Evolutionary conservation across 2,888 invertebrate species (phyloP), one percentile per base, ranked within the genome.

Genomic region (Tachina lurida): DNA sequence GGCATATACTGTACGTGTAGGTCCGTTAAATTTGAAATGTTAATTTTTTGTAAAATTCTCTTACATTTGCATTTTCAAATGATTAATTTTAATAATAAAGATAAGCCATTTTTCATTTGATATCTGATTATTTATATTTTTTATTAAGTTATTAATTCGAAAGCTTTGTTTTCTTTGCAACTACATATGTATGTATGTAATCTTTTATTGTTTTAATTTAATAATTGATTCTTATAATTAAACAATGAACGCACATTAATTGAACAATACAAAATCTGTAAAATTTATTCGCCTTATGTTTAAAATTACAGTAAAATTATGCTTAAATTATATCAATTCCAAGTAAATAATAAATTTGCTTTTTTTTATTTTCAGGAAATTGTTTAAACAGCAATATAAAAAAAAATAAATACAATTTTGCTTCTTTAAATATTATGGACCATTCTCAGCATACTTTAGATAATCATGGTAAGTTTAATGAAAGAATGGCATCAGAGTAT

Each of bases 361-460:
- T 15, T 13, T 3, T 77, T 67, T 60, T 54, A 31, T 19, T 79
- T 65, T 19, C 71, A 79, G 79, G 5, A 39, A 47, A 54, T 45
- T 41, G 10, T 31, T 58, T 58, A 45, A 78, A 78, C 13, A 17
- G 15, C 71, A 41, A 19, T 10, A 22, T 43, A 80, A 73, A 17
- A 45, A 70, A n/a, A 60, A 10, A 22, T n/a, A 58, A 47, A 19
- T 10, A 54, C 31, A 65, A 39, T 45, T 47, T 63, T 45, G 1
- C n/a, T 43, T 67, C 58, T 62, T 47, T 39, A 65, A 75, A 67
- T 31, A 31, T 47, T 58, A 92, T 92, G 92, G 92, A 92, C 87
- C 92, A 92, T 82, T 91, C 91, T 71, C 91, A 92, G 65, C 92
- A 92, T 79, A 89, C 88, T 82, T 88, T 90, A 76, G 89, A 89